A percentile compares a stretch with the other conserved stretches of the same genome.
These are phyloP conservation scores for Podabrus alpinus DNA, from an alignment of 2,888 invertebrate species.

Conservation along the genomic window DNA sequence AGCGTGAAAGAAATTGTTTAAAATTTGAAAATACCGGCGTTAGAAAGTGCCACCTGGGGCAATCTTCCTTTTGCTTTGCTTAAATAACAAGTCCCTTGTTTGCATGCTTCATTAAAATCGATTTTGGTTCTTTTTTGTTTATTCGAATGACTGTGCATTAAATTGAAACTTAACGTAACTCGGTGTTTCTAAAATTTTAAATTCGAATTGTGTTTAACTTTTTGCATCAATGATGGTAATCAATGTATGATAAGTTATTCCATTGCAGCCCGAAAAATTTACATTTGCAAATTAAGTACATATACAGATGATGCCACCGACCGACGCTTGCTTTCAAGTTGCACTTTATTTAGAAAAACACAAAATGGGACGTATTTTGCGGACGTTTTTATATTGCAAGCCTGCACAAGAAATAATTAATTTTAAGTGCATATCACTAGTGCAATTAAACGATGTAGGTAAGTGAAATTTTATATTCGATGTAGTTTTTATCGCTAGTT, in stretches of 20 bases:
- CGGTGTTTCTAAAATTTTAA: not conserved
- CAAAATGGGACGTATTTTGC: not conserved
- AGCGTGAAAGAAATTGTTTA: not conserved
- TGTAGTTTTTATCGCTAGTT: conserved; percentile 23
- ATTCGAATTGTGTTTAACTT: not conserved
- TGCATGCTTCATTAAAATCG: not conserved
- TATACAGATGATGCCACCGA: not conserved
- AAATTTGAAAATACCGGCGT: not conserved
- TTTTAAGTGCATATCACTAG: conserved; percentile 5
- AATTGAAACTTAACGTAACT: not conserved
- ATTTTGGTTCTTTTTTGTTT: not conserved
- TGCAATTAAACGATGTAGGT: conserved; percentile 17
- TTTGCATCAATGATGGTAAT: not conserved
- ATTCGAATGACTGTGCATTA: not conserved
- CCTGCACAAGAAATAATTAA: conserved; percentile 50
- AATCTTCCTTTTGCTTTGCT: not conserved
- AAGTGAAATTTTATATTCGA: conserved; percentile 22
- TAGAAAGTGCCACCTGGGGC: not conserved
- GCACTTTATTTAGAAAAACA: not conserved
- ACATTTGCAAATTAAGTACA: not conserved
- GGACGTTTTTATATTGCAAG: conserved; percentile 60
- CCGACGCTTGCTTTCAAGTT: not conserved
- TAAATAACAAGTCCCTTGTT: not conserved
- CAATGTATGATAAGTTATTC: not conserved
- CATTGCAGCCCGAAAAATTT: not conserved